Conservation (phyloP, 2,888 invertebrate species). For the Hypomecis atomaria region DNA sequence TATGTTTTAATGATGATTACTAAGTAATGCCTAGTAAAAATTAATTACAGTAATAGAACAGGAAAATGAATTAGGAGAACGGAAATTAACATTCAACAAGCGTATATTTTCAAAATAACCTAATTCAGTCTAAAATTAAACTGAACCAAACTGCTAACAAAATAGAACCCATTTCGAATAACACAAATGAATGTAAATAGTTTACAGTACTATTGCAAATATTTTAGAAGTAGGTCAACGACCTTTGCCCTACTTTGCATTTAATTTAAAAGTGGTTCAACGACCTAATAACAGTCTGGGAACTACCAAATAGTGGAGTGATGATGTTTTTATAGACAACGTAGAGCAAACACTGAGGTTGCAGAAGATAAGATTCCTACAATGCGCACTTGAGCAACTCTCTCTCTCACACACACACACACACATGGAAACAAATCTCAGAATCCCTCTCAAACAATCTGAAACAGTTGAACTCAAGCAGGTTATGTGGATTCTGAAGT, state of each 20-base stretch:
- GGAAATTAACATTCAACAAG: slow-evolving; percentile 6
- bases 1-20: no score
- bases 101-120: background rate
- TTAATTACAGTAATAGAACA: background rate
- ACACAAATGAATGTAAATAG: slow-evolving; percentile 11
- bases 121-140: no score
- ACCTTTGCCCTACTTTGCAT: slow-evolving; percentile 29
- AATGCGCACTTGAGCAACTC: no score
- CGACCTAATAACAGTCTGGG: slow-evolving; percentile 19
- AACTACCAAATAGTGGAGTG: slow-evolving; percentile 15
- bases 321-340: slow-evolving; percentile 28
- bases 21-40: no score
- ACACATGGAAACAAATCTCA: no score
- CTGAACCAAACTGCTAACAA: no score
- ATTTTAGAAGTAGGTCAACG: slow-evolving; percentile 20
- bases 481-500: no score
- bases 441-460: no score
- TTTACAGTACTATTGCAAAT: slow-evolving; percentile 21
- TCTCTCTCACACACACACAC: no score
- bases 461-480: no score
- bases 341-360: background rate
- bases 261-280: slow-evolving; percentile 21
- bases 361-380: no score
- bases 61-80: slow-evolving; percentile 3
- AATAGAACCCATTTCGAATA: no score